Percentiles rank a stretch among this genome's conserved stretches.
Conservation (phyloP, 2,113 vertebrate species). For the Podarcis cretensis region DNA sequence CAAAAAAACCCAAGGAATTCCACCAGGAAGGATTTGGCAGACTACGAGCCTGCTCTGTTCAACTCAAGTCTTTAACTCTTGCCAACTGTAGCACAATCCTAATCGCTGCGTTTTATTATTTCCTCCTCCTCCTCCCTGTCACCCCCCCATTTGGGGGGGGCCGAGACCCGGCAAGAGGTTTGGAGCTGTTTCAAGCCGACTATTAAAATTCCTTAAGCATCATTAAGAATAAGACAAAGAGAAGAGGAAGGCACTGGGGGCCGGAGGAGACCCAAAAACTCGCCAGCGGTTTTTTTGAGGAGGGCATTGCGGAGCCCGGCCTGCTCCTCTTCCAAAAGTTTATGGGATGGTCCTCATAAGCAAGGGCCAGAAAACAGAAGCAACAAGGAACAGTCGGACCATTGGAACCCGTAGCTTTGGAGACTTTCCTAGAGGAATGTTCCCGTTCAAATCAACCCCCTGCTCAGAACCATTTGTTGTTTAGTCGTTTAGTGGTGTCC, state of each 20-base stretch:
- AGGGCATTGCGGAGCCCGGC: too few relatives aligned
- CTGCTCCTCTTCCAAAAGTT: too few relatives aligned
- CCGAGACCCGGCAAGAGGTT: neutral
- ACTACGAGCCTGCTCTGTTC: neutral
- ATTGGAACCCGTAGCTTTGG: too few relatives aligned
- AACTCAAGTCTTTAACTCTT: neutral
- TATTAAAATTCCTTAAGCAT: constrained; percentile 6
- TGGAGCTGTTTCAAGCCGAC: neutral
- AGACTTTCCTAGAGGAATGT: too few relatives aligned
- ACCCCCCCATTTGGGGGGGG: neutral
- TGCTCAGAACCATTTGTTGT: too few relatives aligned
- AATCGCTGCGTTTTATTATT: neutral
- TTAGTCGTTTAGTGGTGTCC: too few relatives aligned
- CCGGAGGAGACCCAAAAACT: neutral
- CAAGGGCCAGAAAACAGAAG: too few relatives aligned
- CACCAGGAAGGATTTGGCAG: neutral
- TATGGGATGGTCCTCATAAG: neutral
- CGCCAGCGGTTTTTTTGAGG: too few relatives aligned
- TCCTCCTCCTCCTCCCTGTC: too few relatives aligned
- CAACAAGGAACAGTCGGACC: too few relatives aligned
- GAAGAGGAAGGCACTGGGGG: neutral
- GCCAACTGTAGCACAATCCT: neutral
- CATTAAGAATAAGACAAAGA: neutral
- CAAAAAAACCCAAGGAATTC: neutral
- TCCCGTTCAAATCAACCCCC: too few relatives aligned